Evolutionary conservation across 2,797 vertebrate species (phyloP).

Genomic region (Sternotherus odoratus): DNA sequence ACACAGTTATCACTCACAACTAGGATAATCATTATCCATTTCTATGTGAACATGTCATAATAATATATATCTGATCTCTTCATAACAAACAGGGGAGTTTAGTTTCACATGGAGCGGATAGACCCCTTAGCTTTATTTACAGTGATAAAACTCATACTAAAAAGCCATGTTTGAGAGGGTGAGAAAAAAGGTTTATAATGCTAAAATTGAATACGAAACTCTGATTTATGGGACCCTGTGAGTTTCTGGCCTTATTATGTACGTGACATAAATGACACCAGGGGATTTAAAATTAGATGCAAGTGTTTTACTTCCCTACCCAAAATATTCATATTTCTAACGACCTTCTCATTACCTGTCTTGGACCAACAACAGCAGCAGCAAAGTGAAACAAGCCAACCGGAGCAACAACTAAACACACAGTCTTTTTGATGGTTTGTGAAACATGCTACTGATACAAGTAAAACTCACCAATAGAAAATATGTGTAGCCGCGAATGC

Average conservation of each 20-base stretch:
- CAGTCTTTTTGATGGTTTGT: not conserved
- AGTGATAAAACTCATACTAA: not conserved
- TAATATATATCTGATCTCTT: not conserved
- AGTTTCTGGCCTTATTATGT: accelerated
- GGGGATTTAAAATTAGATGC: not conserved
- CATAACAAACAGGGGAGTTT: not conserved
- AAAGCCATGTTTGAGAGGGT: not conserved
- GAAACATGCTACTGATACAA: slow-evolving; percentile 17
- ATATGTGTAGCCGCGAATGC: slow-evolving; percentile 35
- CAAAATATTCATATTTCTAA: not conserved
- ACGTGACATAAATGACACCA: not conserved
- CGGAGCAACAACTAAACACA: not conserved
- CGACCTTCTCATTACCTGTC: not conserved
- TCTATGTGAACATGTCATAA: not conserved
- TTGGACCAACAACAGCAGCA: not conserved
- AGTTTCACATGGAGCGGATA: not conserved
- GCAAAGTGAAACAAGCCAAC: not conserved
- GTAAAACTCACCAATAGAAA: not conserved
- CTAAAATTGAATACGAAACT: not conserved
- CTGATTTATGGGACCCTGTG: not conserved
- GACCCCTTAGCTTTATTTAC: not conserved
- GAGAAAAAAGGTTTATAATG: not conserved
- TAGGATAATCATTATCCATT: not conserved
- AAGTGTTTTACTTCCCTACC: slow-evolving; percentile 3
- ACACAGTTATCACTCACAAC: not conserved